phyloP scores from a whole-genome alignment of 1,140 invertebrate genomes.

The Papilio aristodemus region DNA sequence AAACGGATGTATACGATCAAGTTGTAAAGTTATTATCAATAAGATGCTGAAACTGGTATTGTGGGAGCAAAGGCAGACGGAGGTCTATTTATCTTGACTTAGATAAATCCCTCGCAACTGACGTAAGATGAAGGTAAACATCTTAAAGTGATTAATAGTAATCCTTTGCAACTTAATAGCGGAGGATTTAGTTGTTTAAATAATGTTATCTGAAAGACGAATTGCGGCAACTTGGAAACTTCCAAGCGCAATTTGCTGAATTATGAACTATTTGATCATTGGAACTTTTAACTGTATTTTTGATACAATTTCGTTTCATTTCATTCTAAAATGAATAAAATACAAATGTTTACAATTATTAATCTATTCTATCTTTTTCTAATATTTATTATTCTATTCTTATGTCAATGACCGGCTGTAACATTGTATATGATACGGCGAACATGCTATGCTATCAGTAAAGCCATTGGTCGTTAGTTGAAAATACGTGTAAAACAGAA shows the following conservation, averaged over 20 bases:
- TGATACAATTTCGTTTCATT: background rate
- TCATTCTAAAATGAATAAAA: too few species aligned
- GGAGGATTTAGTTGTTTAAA: constrained; percentile 39
- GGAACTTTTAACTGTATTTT: background rate
- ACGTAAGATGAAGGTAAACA: constrained; percentile 33
- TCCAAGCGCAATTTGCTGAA: constrained; percentile 19
- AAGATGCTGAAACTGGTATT: constrained; percentile 6
- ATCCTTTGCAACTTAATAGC: constrained; percentile 34
- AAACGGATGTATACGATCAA: background rate
- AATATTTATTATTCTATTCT: too few species aligned
- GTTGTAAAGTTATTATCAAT: constrained; percentile 15
- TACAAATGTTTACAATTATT: too few species aligned
- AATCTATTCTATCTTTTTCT: too few species aligned
- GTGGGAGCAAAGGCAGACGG: constrained; percentile 10
- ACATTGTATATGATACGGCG: too few species aligned
- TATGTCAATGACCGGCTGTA: too few species aligned
- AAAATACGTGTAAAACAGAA: too few species aligned
- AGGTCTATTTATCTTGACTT: constrained; percentile 33
- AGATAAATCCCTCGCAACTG: constrained; percentile 27
- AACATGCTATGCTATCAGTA: too few species aligned
- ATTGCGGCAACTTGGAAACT: constrained; percentile 29
- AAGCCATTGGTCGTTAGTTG: too few species aligned
- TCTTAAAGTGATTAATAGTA: constrained; percentile 30
- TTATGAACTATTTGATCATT: constrained; percentile 5
- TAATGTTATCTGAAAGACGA: constrained; percentile 36